Conservation (phyloP, 2,113 vertebrate genomes). For the Entelurus aequoreus region DNA sequence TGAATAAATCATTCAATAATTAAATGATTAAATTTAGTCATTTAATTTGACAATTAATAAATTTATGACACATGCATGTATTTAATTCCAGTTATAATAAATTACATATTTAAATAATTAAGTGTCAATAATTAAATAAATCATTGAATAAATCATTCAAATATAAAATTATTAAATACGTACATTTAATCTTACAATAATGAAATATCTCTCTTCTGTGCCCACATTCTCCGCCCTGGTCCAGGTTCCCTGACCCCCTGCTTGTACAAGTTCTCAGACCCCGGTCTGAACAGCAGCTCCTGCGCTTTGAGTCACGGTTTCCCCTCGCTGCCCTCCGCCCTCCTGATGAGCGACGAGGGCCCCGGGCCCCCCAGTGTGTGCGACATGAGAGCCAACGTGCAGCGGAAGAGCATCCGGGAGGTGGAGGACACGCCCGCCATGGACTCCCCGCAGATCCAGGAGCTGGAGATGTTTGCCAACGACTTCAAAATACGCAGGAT, state of each 20-base stretch:
- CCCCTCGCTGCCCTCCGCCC: constrained; percentile 78
- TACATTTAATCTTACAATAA: too few species aligned
- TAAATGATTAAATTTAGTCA: too few species aligned
- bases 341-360: constrained; percentile 78
- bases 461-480: constrained; percentile 95
- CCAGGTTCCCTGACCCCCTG: constrained; percentile 87
- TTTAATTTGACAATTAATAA: too few species aligned
- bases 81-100: too few species aligned
- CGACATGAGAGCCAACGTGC: constrained; percentile 87
- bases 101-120: too few species aligned
- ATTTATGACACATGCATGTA: too few species aligned
- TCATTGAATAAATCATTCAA: too few species aligned
- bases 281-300: constrained; percentile 76
- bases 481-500: constrained; percentile 96
- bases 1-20: too few species aligned
- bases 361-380: constrained; percentile 42
- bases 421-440: constrained; percentile 82
- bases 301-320: constrained; percentile 85
- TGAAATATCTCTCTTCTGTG: too few species aligned
- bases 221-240: background rate
- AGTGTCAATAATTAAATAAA: too few species aligned
- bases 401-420: constrained; percentile 78
- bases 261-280: constrained; percentile 94
- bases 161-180: too few species aligned
- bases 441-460: constrained; percentile 94